A percentile compares a stretch with the other conserved stretches of the same genome.
Conservation (phyloP, 2,113 vertebrate species). For the Ahaetulla prasina region DNA sequence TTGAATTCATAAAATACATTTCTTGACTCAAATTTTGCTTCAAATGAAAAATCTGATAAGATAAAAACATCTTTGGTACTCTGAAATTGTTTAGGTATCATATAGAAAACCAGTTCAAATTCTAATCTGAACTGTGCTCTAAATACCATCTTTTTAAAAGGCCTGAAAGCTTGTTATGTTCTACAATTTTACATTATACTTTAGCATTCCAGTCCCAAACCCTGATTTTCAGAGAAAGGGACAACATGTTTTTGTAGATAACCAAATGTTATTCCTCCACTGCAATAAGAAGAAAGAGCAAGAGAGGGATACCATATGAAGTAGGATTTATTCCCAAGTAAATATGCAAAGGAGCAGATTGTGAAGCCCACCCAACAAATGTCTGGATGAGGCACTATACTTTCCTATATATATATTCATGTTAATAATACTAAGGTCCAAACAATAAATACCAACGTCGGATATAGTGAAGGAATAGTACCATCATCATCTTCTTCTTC, state of each 20-base stretch:
- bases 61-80: not conserved
- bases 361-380: not conserved
- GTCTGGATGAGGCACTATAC: not conserved
- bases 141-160: not conserved
- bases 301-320: not conserved
- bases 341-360: not conserved
- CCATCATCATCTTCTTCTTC: conserved; percentile 82
- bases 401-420: not conserved
- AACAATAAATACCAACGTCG: not conserved
- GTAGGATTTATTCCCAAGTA: not conserved
- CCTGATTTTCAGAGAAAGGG: not conserved
- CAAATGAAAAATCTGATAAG: not conserved
- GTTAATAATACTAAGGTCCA: conserved; percentile 14
- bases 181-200: not conserved
- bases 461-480: conserved; percentile 56
- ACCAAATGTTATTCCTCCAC: not conserved
- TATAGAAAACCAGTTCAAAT: not conserved
- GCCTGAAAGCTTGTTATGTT: not conserved
- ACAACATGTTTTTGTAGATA: not conserved
- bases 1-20: conserved; percentile 15
- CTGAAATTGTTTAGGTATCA: not conserved
- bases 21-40: not conserved
- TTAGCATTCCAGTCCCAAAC: not conserved
- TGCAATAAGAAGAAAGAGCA: not conserved
- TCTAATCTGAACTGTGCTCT: not conserved